These are phyloP conservation scores for Synchiropus splendidus DNA, from an alignment of 2,113 vertebrate species.

Conservation along the genomic window DNA sequence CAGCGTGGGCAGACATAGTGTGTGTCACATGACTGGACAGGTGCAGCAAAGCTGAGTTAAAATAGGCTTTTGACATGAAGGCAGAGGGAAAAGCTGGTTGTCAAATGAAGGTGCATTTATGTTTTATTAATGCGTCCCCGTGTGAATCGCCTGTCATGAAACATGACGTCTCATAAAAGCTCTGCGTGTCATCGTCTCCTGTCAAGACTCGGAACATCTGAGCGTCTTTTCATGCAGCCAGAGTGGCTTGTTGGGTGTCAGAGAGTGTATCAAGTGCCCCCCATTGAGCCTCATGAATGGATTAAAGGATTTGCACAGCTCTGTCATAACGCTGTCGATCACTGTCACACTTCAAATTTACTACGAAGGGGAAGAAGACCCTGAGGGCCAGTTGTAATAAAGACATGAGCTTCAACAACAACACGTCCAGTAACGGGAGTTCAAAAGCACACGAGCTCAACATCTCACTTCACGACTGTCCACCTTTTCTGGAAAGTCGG, in stretches of 20 bases:
- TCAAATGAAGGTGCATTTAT: neutral
- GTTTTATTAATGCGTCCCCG: neutral
- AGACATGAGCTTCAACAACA: constrained; percentile 23
- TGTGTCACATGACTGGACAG: no score
- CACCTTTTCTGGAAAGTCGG: constrained; percentile 23
- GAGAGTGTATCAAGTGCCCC: constrained; percentile 51
- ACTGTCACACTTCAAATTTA: constrained; percentile 45
- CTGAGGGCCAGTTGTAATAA: neutral
- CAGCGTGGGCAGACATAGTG: no score
- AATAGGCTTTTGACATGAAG: no score
- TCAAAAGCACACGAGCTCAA: constrained; percentile 35
- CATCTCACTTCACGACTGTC: constrained; percentile 25
- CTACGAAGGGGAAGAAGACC: constrained; percentile 8
- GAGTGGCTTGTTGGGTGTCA: constrained; percentile 26
- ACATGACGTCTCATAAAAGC: constrained; percentile 14
- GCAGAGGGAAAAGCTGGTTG: no score
- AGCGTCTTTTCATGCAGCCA: neutral
- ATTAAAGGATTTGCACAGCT: constrained; percentile 66
- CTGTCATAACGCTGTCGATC: constrained; percentile 63
- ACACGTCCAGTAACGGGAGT: constrained; percentile 32
- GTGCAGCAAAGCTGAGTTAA: no score
- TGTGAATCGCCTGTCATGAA: constrained; percentile 1
- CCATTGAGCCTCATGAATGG: constrained; percentile 51
- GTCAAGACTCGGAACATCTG: constrained; percentile 6
- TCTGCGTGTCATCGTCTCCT: constrained; percentile 25